phyloP scores from a whole-genome alignment of 1,140 invertebrate species.

The Aphidius ervi region DNA sequence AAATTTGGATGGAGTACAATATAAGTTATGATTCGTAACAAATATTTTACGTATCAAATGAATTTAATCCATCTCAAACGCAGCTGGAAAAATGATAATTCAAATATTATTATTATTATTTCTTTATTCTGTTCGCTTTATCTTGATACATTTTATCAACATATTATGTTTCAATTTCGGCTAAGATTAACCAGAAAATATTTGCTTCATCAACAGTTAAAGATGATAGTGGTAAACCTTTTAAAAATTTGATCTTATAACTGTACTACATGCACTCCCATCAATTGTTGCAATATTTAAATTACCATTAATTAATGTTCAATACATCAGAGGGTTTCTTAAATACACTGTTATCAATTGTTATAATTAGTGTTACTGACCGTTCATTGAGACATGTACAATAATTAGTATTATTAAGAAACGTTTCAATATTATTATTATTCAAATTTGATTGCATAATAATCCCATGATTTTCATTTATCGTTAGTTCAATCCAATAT shows the following conservation, averaged over 20 bases:
- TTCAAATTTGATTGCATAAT: conserved; percentile 62
- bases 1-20: too few relatives aligned
- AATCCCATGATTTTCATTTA: conserved; percentile 52
- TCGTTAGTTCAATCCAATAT: conserved; percentile 67
- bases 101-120: too few relatives aligned
- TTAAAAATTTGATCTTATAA: conserved; percentile 52
- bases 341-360: conserved; percentile 63
- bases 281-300: conserved; percentile 63
- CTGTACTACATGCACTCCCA: conserved; percentile 63
- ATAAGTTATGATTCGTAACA: too few relatives aligned
- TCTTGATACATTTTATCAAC: conserved; percentile 54
- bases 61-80: too few relatives aligned
- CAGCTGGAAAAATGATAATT: too few relatives aligned
- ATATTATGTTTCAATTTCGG: conserved; percentile 61
- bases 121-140: too few relatives aligned
- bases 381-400: conserved; percentile 49
- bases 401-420: conserved; percentile 56
- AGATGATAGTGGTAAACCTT: conserved; percentile 56
- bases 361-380: conserved; percentile 59
- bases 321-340: conserved; percentile 60
- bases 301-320: conserved; percentile 57
- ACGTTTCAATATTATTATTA: conserved; percentile 56
- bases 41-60: too few relatives aligned
- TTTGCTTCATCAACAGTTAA: conserved; percentile 64
- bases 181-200: conserved; percentile 68